Conservation (phyloP, 2,113 vertebrate species). For the Myiozetetes cayanensis region DNA sequence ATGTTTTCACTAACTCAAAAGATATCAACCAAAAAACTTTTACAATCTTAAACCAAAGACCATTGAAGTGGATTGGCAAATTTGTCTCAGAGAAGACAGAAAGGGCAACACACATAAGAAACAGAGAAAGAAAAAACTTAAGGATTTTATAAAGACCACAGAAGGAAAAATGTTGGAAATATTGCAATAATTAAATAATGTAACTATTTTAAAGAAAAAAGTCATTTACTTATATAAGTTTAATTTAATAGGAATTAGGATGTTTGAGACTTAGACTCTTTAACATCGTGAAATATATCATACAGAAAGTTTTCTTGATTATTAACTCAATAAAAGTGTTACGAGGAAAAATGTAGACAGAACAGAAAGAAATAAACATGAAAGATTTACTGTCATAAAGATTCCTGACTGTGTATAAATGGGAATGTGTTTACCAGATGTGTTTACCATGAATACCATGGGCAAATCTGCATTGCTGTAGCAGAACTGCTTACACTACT, state of each 20-base stretch:
- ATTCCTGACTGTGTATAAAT: conserved; percentile 9
- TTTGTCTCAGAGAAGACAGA: background rate
- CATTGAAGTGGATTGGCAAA: background rate
- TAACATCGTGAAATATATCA: background rate
- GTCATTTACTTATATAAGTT: background rate
- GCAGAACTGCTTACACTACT: background rate
- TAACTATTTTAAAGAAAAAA: background rate
- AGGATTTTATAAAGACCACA: background rate
- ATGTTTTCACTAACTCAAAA: background rate
- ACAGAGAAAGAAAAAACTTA: background rate
- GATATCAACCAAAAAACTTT: background rate
- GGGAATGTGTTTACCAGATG: background rate
- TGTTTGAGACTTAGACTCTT: background rate
- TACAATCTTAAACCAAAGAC: background rate
- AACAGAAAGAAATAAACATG: conserved; percentile 27
- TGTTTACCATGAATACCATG: background rate
- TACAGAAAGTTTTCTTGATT: background rate
- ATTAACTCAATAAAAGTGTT: conserved; percentile 16
- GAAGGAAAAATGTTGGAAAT: background rate
- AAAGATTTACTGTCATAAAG: background rate
- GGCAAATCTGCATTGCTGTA: background rate
- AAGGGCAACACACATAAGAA: background rate
- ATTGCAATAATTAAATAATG: background rate
- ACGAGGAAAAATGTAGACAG: background rate
- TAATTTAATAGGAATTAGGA: background rate